These are phyloP conservation scores for Xanthorhoe designata DNA, from an alignment of 2,888 invertebrate genomes.

Conservation along the genomic window DNA sequence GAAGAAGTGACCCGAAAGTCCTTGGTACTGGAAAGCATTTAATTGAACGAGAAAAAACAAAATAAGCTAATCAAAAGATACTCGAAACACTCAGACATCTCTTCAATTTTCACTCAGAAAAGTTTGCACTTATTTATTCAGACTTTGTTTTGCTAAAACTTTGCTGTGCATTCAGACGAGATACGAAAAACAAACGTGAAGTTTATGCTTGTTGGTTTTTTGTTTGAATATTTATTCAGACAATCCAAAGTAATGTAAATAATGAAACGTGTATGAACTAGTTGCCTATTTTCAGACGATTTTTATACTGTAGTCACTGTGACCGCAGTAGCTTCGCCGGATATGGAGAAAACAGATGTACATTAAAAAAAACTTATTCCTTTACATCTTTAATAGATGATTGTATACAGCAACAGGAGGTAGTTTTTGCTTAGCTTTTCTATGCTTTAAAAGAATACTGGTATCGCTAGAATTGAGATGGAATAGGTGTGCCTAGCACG, in stretches of 20 bases:
- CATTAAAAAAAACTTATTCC: too few relatives aligned
- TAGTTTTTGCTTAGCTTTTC: too few relatives aligned
- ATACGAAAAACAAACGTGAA: not conserved
- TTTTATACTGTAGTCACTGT: too few relatives aligned
- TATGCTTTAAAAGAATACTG: too few relatives aligned
- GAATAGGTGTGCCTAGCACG: too few relatives aligned
- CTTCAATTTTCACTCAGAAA: slow-evolving; percentile 8
- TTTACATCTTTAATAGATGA: too few relatives aligned
- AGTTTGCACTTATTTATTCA: slow-evolving; percentile 9
- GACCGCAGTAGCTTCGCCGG: too few relatives aligned
- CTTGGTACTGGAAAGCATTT: not conserved
- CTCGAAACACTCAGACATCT: slow-evolving; percentile 15
- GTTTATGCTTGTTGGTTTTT: not conserved
- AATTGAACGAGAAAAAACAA: slow-evolving; percentile 10
- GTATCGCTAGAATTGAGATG: too few relatives aligned
- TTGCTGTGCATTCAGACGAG: slow-evolving; percentile 2
- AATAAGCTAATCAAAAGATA: slow-evolving; percentile 16
- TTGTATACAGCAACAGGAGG: too few relatives aligned
- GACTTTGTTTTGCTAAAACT: slow-evolving; percentile 2
- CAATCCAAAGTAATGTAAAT: not conserved
- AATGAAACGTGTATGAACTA: not conserved
- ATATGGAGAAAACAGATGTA: too few relatives aligned
- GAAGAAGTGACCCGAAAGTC: not conserved
- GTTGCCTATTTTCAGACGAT: too few relatives aligned
- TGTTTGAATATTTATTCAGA: not conserved